Evolutionary conservation across 2,113 vertebrate genomes (phyloP).

Genomic region (Chaetodon trifascialis): DNA sequence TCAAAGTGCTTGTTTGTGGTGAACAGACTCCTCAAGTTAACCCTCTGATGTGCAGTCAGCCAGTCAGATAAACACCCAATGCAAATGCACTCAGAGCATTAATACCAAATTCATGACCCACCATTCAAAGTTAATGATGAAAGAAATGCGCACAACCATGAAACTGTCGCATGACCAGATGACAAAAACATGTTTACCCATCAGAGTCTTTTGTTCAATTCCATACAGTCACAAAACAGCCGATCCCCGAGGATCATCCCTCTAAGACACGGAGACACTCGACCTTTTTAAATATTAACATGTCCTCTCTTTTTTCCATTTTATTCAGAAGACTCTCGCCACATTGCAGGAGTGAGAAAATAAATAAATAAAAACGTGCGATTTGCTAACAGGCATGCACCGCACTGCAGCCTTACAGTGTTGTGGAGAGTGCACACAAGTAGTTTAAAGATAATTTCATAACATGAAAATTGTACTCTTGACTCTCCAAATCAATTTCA

Average conservation of each 20-base stretch:
- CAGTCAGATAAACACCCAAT: conserved; percentile 11
- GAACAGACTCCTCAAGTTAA: conserved; percentile 29
- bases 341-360: not conserved
- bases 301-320: conserved; percentile 28
- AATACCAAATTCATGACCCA: conserved; percentile 61
- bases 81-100: conserved; percentile 46
- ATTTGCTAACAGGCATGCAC: conserved; percentile 19
- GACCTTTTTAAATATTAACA: conserved; percentile 74
- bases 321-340: conserved; percentile 8
- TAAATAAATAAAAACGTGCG: conserved; percentile 27
- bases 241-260: conserved; percentile 49
- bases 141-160: conserved; percentile 33
- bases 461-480: not conserved
- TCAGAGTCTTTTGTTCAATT: conserved; percentile 42
- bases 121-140: conserved; percentile 61
- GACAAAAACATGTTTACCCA: conserved; percentile 25
- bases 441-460: conserved; percentile 21
- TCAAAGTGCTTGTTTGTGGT: not conserved
- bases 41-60: conserved; percentile 25
- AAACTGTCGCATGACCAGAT: conserved; percentile 26
- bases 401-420: not conserved
- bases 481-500: too few species aligned
- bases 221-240: conserved; percentile 18
- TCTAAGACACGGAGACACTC: conserved; percentile 58
- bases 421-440: conserved; percentile 6